Conservation (phyloP, 2,113 vertebrate species). For the Arizona elegans region DNA sequence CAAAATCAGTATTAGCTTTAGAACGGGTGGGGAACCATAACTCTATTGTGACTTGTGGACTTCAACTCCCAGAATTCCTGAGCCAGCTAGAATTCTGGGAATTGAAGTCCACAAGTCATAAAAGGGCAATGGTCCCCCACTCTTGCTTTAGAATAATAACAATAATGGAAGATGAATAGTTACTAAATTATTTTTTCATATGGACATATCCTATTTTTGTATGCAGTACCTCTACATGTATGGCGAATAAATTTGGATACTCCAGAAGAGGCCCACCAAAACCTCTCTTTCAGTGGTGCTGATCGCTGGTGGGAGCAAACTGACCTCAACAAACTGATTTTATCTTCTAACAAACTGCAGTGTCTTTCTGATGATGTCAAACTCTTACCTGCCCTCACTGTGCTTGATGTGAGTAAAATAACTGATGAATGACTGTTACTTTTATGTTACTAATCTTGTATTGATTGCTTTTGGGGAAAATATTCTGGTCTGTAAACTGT, state of each 20-base stretch:
- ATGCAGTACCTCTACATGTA: constrained; percentile 83
- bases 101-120: too few relatives aligned
- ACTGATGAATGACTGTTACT: fast-evolving
- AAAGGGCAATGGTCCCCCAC: too few relatives aligned
- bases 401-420: constrained; percentile 80
- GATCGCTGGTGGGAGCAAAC: constrained; percentile 98
- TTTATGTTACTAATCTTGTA: fast-evolving
- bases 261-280: constrained; percentile 81
- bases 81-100: too few relatives aligned
- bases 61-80: too few relatives aligned
- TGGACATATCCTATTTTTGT: fast-evolving
- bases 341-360: constrained; percentile 90
- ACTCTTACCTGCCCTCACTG: constrained; percentile 80
- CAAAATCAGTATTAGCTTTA: background rate
- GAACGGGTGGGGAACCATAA: background rate
- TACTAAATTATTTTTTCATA: fast-evolving
- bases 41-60: too few relatives aligned
- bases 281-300: constrained; percentile 76
- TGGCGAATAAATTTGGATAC: constrained; percentile 90
- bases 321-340: constrained; percentile 87
- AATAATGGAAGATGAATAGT: fast-evolving
- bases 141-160: background rate
- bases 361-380: constrained; percentile 82
- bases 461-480: fast-evolving
- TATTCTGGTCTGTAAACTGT: background rate